Conservation (phyloP, 2,113 vertebrate genomes). For the Syngnathus scovelli region DNA sequence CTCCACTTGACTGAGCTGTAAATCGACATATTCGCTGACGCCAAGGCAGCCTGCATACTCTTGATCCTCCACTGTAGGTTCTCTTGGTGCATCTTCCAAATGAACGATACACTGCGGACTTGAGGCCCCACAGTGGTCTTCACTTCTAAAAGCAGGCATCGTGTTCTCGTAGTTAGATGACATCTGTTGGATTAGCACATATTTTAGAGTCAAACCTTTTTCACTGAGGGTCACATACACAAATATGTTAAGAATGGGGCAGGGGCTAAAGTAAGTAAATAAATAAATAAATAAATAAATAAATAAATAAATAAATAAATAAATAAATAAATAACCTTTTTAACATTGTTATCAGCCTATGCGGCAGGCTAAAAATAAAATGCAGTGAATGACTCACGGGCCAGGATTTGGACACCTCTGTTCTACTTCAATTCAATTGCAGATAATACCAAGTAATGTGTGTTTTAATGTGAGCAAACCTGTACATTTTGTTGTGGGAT, state of each 20-base stretch:
- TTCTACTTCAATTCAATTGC: not conserved
- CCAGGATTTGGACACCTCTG: not conserved
- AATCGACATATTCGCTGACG: constrained; percentile 30
- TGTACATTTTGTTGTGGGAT: constrained; percentile 3
- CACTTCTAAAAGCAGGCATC: constrained; percentile 12
- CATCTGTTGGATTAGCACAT: constrained; percentile 23
- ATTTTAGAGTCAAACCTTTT: not conserved
- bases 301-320: no score
- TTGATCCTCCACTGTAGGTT: not conserved
- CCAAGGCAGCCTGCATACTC: constrained; percentile 6
- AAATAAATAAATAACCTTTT: not conserved
- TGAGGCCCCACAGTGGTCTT: not conserved
- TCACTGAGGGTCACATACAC: not conserved
- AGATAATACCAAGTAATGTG: not conserved
- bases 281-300: no score
- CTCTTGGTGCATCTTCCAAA: not conserved
- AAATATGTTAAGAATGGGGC: not conserved
- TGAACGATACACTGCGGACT: not conserved
- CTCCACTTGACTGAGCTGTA: constrained; percentile 33
- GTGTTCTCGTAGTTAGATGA: constrained; percentile 46
- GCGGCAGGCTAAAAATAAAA: not conserved
- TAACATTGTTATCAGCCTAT: not conserved
- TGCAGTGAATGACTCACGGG: not conserved
- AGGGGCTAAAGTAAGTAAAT: no score
- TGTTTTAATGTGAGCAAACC: constrained; percentile 28